Evolutionary conservation across 2,888 invertebrate species (phyloP).

Genomic region (Xanthorhoe designata): DNA sequence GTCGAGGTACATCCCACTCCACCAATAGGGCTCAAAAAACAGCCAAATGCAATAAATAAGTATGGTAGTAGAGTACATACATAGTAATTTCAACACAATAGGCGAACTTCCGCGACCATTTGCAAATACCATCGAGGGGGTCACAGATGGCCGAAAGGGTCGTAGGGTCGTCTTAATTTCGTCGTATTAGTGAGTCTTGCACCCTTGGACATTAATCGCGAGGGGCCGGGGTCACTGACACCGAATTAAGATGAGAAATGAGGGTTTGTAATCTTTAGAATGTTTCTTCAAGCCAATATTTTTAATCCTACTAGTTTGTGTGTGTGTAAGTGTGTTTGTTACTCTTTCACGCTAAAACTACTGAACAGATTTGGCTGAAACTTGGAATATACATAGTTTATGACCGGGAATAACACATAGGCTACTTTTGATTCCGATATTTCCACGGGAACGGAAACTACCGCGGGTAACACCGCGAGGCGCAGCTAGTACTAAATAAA

Average conservation of each 20-base stretch:
- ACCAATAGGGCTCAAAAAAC: too few species aligned
- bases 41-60: neutral
- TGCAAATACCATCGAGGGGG: conserved; percentile 57
- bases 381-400: too few species aligned
- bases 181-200: conserved; percentile 77
- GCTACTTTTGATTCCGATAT: too few species aligned
- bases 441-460: too few species aligned
- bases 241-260: conserved; percentile 75
- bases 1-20: too few species aligned
- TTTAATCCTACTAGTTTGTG: too few species aligned
- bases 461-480: too few species aligned
- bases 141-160: conserved; percentile 74
- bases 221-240: conserved; percentile 78
- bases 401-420: too few species aligned
- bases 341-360: too few species aligned
- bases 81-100: conserved; percentile 45
- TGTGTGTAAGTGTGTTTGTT: too few species aligned
- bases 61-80: neutral
- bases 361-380: too few species aligned
- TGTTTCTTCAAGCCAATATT: conserved; percentile 22
- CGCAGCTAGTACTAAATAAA: too few species aligned
- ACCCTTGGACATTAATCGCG: conserved; percentile 81
- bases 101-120: conserved; percentile 55
- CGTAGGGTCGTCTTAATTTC: conserved; percentile 83
- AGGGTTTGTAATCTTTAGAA: conserved; percentile 61